Base-by-base conservation (phyloP, 53 echinoderm and acorn worm genomes). In the Hippasteria phrygiana region DNA sequence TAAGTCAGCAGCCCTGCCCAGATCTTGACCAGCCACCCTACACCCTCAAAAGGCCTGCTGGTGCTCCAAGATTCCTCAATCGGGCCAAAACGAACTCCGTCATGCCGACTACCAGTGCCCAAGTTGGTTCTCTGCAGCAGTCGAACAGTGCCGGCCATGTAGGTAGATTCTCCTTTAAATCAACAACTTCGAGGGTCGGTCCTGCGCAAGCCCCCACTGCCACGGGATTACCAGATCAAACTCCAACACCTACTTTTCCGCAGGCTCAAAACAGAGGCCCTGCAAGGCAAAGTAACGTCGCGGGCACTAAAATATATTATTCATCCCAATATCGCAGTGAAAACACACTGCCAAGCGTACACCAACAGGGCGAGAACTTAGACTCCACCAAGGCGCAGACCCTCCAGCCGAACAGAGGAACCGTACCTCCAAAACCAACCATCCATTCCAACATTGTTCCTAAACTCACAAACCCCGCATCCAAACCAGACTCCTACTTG, bases 1-100 rank as follows among this genome's bases (percentile, higher is more conserved):
- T 94, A 40, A 94, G 88, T 62, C 96, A 96, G 72, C 73, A 66
- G 42, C 75, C 90, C 3, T 17, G 17, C 16, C 27, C 48, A 0
- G 73, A 73, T 8, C 43, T 11, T 9, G 64, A 50, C 32, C 48
- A 34, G 0, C 40, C 43, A 0, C 34, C 33, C 45, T 34, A 71
- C 53, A 24, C 47, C 18, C 51, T 40, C 34, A 59, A 83, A 38
- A 77, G 80, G 53, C 39, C 87, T 3, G 26, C 54, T 32, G 87
- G 42, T 16, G 29, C 63, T 16, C 38, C 75, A 22, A 77, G 76
- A 56, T 81, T 81, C 22, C 41, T 20, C 7, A 41, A 5, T 43
- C 89, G 29, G 42, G 47, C 54, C 59, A 50, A 35, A 17, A 55
- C 66, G 20, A 46, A 76, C 9, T 37, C 24, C 40, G 28, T 45